These are phyloP conservation scores for Lamproptera curius DNA, from an alignment of 2,888 invertebrate species.

Conservation along the genomic window DNA sequence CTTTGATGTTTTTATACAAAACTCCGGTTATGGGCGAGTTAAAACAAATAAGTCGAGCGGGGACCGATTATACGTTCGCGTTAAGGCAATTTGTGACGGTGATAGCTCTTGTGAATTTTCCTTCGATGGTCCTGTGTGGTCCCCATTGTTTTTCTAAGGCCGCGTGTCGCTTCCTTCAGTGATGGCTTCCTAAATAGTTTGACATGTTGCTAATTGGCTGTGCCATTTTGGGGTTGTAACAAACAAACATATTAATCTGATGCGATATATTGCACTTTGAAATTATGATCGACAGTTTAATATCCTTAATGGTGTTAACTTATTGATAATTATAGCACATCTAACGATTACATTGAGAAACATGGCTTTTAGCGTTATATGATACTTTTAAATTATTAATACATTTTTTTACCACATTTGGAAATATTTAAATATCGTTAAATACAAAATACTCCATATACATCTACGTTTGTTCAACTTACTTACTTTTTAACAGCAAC, in stretches of 20 bases:
- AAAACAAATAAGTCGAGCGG: conserved; percentile 75
- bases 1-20: conserved; percentile 75
- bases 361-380: too few species aligned
- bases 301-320: too few species aligned
- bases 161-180: conserved; percentile 46
- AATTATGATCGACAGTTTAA: too few species aligned
- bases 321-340: too few species aligned
- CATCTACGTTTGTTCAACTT: too few species aligned
- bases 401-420: too few species aligned
- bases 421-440: too few species aligned
- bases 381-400: too few species aligned
- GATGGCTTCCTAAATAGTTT: conserved; percentile 44
- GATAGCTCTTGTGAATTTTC: conserved; percentile 67
- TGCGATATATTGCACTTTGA: too few species aligned
- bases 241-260: neutral
- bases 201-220: conserved; percentile 33
- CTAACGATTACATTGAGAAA: too few species aligned
- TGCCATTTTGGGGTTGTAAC: neutral
- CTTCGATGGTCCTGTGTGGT: conserved; percentile 67
- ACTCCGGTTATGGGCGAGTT: conserved; percentile 71
- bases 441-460: too few species aligned
- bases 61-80: conserved; percentile 73
- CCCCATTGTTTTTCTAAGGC: conserved; percentile 28
- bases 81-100: conserved; percentile 73
- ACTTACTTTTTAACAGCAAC: too few species aligned